Evolutionary conservation across 2,888 invertebrate genomes (phyloP).

Genomic region (Drosophila parthenogenetica): DNA sequence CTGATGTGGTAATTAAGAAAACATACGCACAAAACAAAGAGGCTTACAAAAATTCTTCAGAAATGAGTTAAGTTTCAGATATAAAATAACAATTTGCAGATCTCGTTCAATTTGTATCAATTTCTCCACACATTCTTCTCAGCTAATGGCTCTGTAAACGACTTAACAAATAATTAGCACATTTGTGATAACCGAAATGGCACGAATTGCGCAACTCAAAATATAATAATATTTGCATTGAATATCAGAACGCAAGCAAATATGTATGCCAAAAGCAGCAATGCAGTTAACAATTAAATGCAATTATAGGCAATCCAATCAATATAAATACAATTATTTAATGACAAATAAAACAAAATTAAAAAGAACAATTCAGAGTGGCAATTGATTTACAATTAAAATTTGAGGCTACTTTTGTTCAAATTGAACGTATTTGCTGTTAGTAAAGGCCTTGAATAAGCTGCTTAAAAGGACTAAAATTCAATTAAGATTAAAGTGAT

Average conservation of each 20-base stretch:
- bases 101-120: conserved; percentile 15
- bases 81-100: background rate
- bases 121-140: conserved; percentile 7
- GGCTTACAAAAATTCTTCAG: background rate
- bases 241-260: background rate
- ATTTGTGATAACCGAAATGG: conserved; percentile 2
- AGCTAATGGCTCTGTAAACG: conserved; percentile 18
- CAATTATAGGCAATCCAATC: background rate
- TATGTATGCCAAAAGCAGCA: background rate
- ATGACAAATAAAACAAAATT: background rate
- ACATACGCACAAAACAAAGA: background rate
- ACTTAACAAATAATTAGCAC: conserved; percentile 27
- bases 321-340: background rate
- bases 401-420: background rate
- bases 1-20: conserved; percentile 34
- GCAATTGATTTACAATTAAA: background rate
- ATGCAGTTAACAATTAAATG: background rate
- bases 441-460: too few species aligned
- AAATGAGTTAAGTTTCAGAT: background rate
- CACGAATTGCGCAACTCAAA: conserved; percentile 5
- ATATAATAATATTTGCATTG: conserved; percentile 16
- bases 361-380: background rate
- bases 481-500: background rate
- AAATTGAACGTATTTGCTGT: background rate
- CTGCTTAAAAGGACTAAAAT: too few species aligned